phyloP scores from a whole-genome alignment of 2,113 vertebrate species.

The Silurus asotus region DNA sequence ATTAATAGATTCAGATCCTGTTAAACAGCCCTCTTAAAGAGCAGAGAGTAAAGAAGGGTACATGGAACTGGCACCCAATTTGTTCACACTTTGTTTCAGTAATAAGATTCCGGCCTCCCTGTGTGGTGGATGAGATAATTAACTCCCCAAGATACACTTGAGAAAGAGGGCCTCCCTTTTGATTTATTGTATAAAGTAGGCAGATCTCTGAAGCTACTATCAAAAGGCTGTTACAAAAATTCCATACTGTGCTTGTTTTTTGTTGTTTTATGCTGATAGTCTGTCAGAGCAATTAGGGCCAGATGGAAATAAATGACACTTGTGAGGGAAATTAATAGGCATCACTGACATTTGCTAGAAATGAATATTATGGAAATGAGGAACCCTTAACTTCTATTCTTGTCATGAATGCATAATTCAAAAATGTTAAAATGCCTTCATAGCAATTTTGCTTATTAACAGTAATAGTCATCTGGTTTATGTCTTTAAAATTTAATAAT shows the following conservation, averaged over 20 bases:
- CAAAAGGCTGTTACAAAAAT: slow-evolving; percentile 59
- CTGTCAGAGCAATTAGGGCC: slow-evolving; percentile 43
- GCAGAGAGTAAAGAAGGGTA: slow-evolving; percentile 55
- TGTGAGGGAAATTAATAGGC: slow-evolving; percentile 1
- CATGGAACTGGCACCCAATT: slow-evolving; percentile 69
- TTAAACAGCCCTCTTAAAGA: slow-evolving; percentile 63
- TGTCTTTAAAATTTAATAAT: slow-evolving; percentile 8
- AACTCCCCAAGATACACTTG: slow-evolving; percentile 70
- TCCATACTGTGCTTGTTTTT: slow-evolving; percentile 55
- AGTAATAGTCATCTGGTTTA: background rate
- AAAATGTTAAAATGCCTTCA: slow-evolving; percentile 9
- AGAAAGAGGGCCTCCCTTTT: slow-evolving; percentile 55
- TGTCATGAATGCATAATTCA: slow-evolving; percentile 15
- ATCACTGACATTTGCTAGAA: slow-evolving; percentile 29
- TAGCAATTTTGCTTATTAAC: background rate
- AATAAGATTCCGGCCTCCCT: slow-evolving; percentile 74
- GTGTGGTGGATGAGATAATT: slow-evolving; percentile 73
- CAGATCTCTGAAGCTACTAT: slow-evolving; percentile 50
- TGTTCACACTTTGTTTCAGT: slow-evolving; percentile 78
- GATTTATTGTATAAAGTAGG: slow-evolving; percentile 64
- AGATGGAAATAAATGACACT: slow-evolving; percentile 2
- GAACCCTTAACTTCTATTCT: background rate
- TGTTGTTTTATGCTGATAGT: slow-evolving; percentile 59
- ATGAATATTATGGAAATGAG: background rate
- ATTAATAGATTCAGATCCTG: slow-evolving; percentile 65